Evolutionary conservation across 2,888 invertebrate genomes (phyloP).

Genomic region (Pachydiplax longipennis): DNA sequence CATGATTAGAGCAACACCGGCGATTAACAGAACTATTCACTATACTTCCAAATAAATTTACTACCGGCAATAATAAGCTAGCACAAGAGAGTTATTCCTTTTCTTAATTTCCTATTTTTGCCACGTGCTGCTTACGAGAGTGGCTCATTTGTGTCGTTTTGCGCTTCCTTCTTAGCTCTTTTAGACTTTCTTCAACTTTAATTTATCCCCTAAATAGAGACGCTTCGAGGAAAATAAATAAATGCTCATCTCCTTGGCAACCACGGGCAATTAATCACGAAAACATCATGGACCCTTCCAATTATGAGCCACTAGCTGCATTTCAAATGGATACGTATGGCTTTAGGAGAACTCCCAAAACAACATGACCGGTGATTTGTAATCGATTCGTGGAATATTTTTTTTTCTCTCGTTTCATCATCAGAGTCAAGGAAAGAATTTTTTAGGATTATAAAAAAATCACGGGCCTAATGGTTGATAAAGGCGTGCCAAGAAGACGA

Average conservation of each 20-base stretch:
- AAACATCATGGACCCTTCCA: neutral
- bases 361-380: neutral
- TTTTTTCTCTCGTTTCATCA: neutral
- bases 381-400: conserved; percentile 7
- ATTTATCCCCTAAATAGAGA: neutral
- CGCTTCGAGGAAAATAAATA: neutral
- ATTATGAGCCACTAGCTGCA: neutral
- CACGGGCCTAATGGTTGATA: conserved; percentile 17
- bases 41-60: too few species aligned
- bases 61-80: too few species aligned
- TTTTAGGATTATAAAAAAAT: neutral
- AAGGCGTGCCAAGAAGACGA: conserved; percentile 7
- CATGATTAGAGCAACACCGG: too few species aligned
- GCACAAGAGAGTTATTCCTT: too few species aligned
- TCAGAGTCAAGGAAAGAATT: neutral
- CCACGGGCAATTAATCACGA: neutral
- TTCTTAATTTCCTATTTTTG: too few species aligned
- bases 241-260: neutral
- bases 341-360: neutral
- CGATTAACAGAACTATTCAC: too few species aligned
- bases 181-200: too few species aligned
- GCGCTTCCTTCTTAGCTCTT: too few species aligned
- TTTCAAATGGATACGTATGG: neutral
- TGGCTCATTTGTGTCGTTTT: too few species aligned
- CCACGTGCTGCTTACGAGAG: too few species aligned